A percentile compares a stretch with the other conserved stretches of the same genome.
Evolutionary conservation across 2,888 invertebrate genomes (phyloP).

Genomic region (Trachelus stipa): DNA sequence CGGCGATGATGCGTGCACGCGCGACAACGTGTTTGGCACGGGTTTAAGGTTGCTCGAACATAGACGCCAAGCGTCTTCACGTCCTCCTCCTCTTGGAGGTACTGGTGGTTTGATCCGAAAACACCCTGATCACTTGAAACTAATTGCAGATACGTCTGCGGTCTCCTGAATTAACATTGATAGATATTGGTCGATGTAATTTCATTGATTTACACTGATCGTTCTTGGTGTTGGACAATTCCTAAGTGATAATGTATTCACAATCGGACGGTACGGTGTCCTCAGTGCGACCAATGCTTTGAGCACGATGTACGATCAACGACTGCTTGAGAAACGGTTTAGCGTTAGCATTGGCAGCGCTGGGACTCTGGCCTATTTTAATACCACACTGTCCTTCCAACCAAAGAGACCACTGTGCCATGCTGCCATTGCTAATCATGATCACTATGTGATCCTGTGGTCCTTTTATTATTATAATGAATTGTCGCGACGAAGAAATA

Average conservation of each 20-base stretch:
- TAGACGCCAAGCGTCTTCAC: not conserved
- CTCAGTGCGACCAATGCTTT: slow-evolving; percentile 36
- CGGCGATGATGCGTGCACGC: not conserved
- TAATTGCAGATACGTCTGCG: not conserved
- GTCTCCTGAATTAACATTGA: not conserved
- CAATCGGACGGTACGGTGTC: slow-evolving; percentile 5
- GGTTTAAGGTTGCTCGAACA: not conserved
- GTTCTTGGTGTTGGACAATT: slow-evolving; percentile 4
- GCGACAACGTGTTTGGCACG: slow-evolving; percentile 6
- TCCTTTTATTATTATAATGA: slow-evolving; percentile 7
- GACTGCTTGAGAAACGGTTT: slow-evolving; percentile 41
- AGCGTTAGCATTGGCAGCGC: slow-evolving; percentile 52
- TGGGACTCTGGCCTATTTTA: slow-evolving; percentile 59
- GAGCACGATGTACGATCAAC: slow-evolving; percentile 55
- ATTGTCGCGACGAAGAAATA: slow-evolving; percentile 28
- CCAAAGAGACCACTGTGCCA: slow-evolving; percentile 33
- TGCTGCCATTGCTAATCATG: not conserved
- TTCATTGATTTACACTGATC: slow-evolving; percentile 16
- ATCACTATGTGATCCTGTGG: slow-evolving; percentile 25
- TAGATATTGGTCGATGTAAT: not conserved
- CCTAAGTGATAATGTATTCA: slow-evolving; percentile 14
- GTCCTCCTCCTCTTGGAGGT: not conserved
- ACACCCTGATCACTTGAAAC: not conserved
- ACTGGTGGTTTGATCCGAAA: not conserved
- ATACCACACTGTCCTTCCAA: slow-evolving; percentile 63